Evolutionary conservation across 2,888 invertebrate genomes (phyloP), one percentile per base, ranked within the genome.

Genomic region (Odontothrips loti): DNA sequence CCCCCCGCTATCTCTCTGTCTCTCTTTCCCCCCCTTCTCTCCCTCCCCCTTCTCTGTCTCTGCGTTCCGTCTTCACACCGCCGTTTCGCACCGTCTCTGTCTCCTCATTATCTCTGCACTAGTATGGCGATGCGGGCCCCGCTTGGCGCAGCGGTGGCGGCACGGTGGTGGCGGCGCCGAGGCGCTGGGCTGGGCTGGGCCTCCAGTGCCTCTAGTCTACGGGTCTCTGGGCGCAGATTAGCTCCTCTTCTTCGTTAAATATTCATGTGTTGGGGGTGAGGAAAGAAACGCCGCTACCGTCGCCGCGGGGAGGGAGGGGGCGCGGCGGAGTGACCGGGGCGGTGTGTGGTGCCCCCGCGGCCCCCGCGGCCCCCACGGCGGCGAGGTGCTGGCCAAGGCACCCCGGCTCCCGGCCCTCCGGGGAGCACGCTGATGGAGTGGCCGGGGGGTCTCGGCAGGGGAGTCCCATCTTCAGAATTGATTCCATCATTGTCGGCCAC

Each of bases 11-110:
- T 58, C 58, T 58, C 58, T 58, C 51, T 51, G 15, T 51, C 51
- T 82, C 85, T 85, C 84, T 84, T 84, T 85, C 84, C 83, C 83
- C 84, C 83, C 51, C 9, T 20, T 83, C 84, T 85, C 84, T 84
- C 83, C 83, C 83, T 83, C 83, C 81, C 83, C 83, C 82, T 82
- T 82, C 83, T 84, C 83, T 79, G 17, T 58, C 58, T 58, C 58
- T 58, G 58, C 58, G 11, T n/a, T 6, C 58, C 58, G 20, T 58
- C 58, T n/a, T 58, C 58, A 58, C 58, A n/a, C 58, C 58, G 34
- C 6, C 58, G 58, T 58, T 58, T 58, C 68, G 68, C 23, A 23
- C 68, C 68, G 23, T 11, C 68, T 23, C 68, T 27, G 23, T 75
- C 68, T 75, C 27, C 68, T 75, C 68, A 75, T 75, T 75, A 75